A percentile compares a stretch with the other conserved stretches of the same genome.
Evolutionary conservation across 2,113 vertebrate genomes (phyloP).

Genomic region (Ibidorhyncha struthersii): DNA sequence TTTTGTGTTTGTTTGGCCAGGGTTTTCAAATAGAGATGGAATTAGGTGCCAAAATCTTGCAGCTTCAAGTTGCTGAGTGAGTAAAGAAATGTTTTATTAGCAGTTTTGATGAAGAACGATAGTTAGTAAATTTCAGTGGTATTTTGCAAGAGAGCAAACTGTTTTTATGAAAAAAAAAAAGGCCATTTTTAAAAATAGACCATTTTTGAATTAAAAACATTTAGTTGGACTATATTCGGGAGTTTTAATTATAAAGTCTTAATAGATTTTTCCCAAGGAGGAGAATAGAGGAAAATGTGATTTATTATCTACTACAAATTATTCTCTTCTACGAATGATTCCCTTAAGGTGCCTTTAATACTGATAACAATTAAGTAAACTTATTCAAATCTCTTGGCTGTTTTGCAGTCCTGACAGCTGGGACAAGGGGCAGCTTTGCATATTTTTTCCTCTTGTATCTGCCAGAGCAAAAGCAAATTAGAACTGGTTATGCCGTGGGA

Average conservation of each 20-base stretch:
- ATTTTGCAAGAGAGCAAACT: neutral
- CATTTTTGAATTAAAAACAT: neutral
- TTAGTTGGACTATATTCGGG: neutral
- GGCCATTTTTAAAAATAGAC: neutral
- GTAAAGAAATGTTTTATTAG: neutral
- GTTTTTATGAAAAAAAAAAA: neutral
- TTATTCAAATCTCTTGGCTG: neutral
- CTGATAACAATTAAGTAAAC: conserved; percentile 28
- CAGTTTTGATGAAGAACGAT: neutral
- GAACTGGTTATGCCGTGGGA: neutral
- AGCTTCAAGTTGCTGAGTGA: neutral
- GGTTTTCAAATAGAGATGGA: neutral
- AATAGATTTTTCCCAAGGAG: conserved; percentile 6
- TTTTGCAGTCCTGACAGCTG: neutral
- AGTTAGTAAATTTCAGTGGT: neutral
- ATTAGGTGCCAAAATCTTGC: neutral
- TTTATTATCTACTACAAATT: neutral
- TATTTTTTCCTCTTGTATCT: neutral
- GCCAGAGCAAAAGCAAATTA: neutral
- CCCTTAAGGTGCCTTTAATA: neutral
- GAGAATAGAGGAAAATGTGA: neutral
- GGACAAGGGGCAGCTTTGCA: neutral
- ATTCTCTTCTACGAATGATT: neutral
- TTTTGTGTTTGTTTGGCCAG: neutral
- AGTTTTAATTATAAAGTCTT: conserved; percentile 18